Base-by-base conservation (phyloP, 64 coral and sea anemone species). In the Actinia equina region DNA sequence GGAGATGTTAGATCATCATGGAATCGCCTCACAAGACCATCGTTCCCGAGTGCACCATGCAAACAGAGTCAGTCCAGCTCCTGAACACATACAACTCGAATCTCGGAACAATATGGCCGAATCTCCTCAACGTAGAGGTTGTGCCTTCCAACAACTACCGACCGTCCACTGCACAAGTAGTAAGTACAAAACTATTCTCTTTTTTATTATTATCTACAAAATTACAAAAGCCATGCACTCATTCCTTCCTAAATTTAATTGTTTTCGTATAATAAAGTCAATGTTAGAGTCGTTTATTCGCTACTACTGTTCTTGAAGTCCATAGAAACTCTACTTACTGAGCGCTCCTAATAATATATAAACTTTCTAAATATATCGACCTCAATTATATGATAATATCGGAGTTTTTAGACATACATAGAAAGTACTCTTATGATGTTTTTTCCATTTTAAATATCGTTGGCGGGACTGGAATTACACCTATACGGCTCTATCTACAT, bases 1-100 rank as follows among this genome's bases (percentile, higher is more conserved):
- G 46, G 53, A 5, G 2, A 63, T 58, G 83, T 85, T 85, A 85
- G 83, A 85, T 85, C 83, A 85, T 85, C 83, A 85, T 85, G 53
- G n/a, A 60, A 18, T 16, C 17, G 52, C 83, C 7, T 85, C 51
- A 41, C 83, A 85, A 62, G 59, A 51, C 7, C 80, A 16, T 30
- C 53, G 83, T 22, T 25, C 55, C 42, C 59, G 55, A 9, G 26
- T 61, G 83, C 83, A 85, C 22, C 52, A 63, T 63, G 53, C 52
- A 85, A 85, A 82, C 80, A 51, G 80, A 85, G 55, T 60, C 83
- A 60, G 56, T 63, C 49, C 83, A 60, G 59, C 80, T 20, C 80
- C 80, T 1, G 44, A 52, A 57, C 44, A 57, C 2, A 26, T 60
- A 27, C 83, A 85, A 85, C 53, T 43, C 17, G 19, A 85, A n/a